A percentile compares a stretch with the other conserved stretches of the same genome.
These are phyloP conservation scores for Drosophila melanosoma DNA, from an alignment of 2,888 invertebrate species.

Conservation along the genomic window DNA sequence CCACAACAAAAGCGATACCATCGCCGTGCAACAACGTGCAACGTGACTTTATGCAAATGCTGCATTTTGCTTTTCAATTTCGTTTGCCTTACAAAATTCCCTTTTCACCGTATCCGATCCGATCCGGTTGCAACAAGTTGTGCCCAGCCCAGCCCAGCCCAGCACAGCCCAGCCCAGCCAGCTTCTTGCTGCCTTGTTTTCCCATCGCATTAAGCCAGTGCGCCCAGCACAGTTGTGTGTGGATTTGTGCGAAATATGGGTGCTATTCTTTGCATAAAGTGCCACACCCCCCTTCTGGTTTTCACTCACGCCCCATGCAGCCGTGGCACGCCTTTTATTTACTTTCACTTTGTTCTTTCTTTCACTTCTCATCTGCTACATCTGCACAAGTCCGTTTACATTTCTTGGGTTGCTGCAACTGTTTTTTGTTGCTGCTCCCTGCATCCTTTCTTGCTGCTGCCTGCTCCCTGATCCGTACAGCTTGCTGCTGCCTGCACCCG, in stretches of 20 bases:
- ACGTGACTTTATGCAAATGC: constrained; percentile 76
- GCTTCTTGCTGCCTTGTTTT: constrained; percentile 72
- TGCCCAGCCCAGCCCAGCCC: constrained; percentile 26
- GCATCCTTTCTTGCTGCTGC: constrained; percentile 10
- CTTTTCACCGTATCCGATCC: constrained; percentile 21
- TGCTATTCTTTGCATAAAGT: constrained; percentile 72
- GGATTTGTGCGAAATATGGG: constrained; percentile 72
- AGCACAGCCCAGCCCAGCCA: constrained; percentile 30
- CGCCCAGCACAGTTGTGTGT: constrained; percentile 47
- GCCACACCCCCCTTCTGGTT: constrained; percentile 10
- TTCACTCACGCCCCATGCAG: background rate
- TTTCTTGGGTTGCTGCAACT: constrained; percentile 40
- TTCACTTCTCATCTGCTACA: constrained; percentile 60
- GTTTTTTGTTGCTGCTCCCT: constrained; percentile 21
- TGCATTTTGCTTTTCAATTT: constrained; percentile 79
- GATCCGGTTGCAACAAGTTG: constrained; percentile 58
- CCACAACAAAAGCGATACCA: background rate
- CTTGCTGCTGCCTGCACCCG: constrained; percentile 14
- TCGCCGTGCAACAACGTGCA: background rate
- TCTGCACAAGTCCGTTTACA: constrained; percentile 61
- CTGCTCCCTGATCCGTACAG: constrained; percentile 10
- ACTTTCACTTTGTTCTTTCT: constrained; percentile 67
- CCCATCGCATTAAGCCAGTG: constrained; percentile 61
- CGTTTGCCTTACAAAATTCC: constrained; percentile 53
- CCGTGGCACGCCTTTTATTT: constrained; percentile 51